Evolutionary conservation across 2,113 vertebrate genomes (phyloP), one percentile per base, ranked within the genome.

Genomic region (Otus sunia): DNA sequence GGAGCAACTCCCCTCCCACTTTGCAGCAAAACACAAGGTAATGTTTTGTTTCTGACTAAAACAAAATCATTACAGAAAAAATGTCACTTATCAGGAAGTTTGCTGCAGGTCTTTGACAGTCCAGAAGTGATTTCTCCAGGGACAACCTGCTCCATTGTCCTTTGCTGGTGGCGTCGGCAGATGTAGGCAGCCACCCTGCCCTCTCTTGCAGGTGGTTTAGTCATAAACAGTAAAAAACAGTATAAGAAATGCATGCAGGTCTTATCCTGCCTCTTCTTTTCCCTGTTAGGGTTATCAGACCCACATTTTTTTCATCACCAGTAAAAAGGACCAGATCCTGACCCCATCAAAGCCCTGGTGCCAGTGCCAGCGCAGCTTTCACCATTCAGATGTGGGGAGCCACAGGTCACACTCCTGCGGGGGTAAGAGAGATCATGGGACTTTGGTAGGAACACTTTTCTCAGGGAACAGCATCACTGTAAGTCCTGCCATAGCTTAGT

Each of bases 41-140:
- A 60, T 64, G 58, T 76, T 95, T 95, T 76, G 10, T 80, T 92
- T 92, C 92, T 95, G 87, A 89, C 68, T 94, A 89, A 88, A 95
- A 67, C 53, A 77, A 76, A 91, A 52, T 81, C 67, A 94, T 68
- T 69, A n/a, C 49, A 36, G 50, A 63, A 88, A 93, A 95, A 93
- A 93, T 86, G 68, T 86, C 5, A 1, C 83, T 62, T 80, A 56
- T 62, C 86, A 94, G 94, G 94, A 90, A 94, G 72, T 74, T 49
- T 52, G 53, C 63, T 94, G 66, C n/a, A 23, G 50, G 59, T 90
- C 43, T 93, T 62, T 92, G 92, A 49, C 49, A 83, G 80, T 32
- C 45, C 88, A 92, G 84, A 62, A 73, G 55, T 80, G 50, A 76
- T 87, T 94, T 94, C 62, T 64, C 8, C 66, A 69, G 80, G 69